Base-by-base conservation (phyloP, 1,140 invertebrate genomes). In the Brachystomella parvula region DNA sequence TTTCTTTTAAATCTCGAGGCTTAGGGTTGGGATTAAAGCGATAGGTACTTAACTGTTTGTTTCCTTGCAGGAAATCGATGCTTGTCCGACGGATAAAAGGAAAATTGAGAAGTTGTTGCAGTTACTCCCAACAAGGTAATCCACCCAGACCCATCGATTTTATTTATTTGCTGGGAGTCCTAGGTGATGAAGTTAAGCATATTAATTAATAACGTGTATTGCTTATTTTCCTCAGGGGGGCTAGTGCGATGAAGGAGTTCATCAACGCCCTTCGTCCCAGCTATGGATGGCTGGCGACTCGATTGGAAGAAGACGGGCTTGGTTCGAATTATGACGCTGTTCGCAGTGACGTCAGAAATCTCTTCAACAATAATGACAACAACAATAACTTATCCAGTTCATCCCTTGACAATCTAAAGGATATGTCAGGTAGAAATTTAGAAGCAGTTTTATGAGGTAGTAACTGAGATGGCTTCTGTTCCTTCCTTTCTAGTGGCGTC, bases 41-140 rank as follows among this genome's bases (percentile, higher is more conserved):
- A n/a, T n/a, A n/a, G n/a, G n/a, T n/a, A n/a, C n/a, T n/a, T n/a
- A n/a, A n/a, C n/a, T n/a, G n/a, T n/a, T n/a, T n/a, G n/a, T n/a
- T n/a, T n/a, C n/a, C n/a, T n/a, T n/a, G n/a, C n/a, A n/a, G n/a
- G 64, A 70, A 19, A 70, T 70, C 32, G 61, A 70, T 29, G 53
- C 61, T 12, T 57, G 29, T 21, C 39, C n/a, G 2, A 70, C 68
- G 0, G 64, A 63, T 0, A 44, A 58, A 24, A 56, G 64, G 32
- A 66, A 70, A 39, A 70, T 70, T 61, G 68, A 66, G 32, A 70
- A 66, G 32, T 47, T 70, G 3, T 39, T 70, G 17, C 15, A 28
- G 19, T 26, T 66, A 19, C 24, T 70, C 9, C 68, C 64, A 26
- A 44, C 68, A 1, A 63, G 68, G 68, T 70, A 44, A 30, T 26